Evolutionary conservation across 2,888 invertebrate genomes (phyloP).

Genomic region (Scaptomyza cyrtandrae): DNA sequence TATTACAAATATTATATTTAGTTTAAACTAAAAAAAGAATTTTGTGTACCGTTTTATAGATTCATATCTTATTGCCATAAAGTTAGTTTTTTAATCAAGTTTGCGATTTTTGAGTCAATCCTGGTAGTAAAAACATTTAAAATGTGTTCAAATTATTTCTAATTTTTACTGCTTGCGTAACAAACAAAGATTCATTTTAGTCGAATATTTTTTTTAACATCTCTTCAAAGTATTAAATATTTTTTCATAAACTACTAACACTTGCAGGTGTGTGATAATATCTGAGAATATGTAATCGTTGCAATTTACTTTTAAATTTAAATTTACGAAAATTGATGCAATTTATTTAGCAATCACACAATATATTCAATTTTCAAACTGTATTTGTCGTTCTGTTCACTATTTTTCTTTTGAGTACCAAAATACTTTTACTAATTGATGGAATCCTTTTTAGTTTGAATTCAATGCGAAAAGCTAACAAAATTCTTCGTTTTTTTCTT

Average conservation of each 20-base stretch:
- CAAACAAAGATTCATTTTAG: too few species aligned
- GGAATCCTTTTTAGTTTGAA: background rate
- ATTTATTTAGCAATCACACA: too few species aligned
- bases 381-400: background rate
- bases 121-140: too few species aligned
- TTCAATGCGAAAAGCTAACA: conserved; percentile 22
- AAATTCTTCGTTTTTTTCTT: background rate
- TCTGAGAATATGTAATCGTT: background rate
- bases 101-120: too few species aligned
- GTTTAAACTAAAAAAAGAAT: too few species aligned
- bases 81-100: too few species aligned
- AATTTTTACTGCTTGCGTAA: too few species aligned
- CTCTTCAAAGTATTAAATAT: background rate
- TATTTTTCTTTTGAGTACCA: background rate
- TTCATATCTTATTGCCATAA: too few species aligned
- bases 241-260: background rate
- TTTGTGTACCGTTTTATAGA: too few species aligned
- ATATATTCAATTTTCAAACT: background rate
- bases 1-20: too few species aligned
- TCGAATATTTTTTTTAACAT: too few species aligned
- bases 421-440: conserved; percentile 2
- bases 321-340: background rate
- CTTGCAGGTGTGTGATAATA: background rate
- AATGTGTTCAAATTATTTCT: too few species aligned
- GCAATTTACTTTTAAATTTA: background rate